These are phyloP conservation scores for Lordiphosa clarofinis DNA, from an alignment of 1,140 invertebrate genomes.

Conservation along the genomic window DNA sequence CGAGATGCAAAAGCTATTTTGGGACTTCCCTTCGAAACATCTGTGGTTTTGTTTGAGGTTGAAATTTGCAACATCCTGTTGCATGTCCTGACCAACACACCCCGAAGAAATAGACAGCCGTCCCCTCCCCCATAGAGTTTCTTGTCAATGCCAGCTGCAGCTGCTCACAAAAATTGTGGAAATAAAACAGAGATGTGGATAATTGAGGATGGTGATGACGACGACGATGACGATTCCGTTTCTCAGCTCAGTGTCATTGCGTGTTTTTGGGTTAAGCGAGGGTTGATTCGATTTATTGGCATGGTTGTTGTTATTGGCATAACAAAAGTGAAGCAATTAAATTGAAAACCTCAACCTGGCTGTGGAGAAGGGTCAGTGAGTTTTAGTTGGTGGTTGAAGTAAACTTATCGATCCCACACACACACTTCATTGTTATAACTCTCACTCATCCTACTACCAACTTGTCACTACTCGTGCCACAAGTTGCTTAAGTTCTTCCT, in stretches of 20 bases:
- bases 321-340: constrained; percentile 69
- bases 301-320: constrained; percentile 52
- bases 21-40: constrained; percentile 31
- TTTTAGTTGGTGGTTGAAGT: constrained; percentile 11
- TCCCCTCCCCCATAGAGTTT: neutral
- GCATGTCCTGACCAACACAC: constrained; percentile 39
- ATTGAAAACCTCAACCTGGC: constrained; percentile 55
- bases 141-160: constrained; percentile 16
- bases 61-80: constrained; percentile 66
- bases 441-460: constrained; percentile 4
- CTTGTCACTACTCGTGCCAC: constrained; percentile 62
- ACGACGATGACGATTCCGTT: constrained; percentile 15
- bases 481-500: constrained; percentile 5
- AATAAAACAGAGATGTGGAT: constrained; percentile 2
- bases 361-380: too few species aligned
- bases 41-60: constrained; percentile 31
- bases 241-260: constrained; percentile 31
- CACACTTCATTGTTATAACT: neutral
- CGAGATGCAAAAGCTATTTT: constrained; percentile 1
- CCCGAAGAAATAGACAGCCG: constrained; percentile 4
- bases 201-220: constrained; percentile 22
- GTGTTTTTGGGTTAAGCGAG: constrained; percentile 49
- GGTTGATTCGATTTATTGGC: constrained; percentile 49
- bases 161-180: constrained; percentile 19
- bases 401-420: constrained; percentile 43